A percentile compares a stretch with the other conserved stretches of the same genome.
phyloP scores from a whole-genome alignment of 2,888 invertebrate genomes.

The Uloborus plumipes region DNA sequence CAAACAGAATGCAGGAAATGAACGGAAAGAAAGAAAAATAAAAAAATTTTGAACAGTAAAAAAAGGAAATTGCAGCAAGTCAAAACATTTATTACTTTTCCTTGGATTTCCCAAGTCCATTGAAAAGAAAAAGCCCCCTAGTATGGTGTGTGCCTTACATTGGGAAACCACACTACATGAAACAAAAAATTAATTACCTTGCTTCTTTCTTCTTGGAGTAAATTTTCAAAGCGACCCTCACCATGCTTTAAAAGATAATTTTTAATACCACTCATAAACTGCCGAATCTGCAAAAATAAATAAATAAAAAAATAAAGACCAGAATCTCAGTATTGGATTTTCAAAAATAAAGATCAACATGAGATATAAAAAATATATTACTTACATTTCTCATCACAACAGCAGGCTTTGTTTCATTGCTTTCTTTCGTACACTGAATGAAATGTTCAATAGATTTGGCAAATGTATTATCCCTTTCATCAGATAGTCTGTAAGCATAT shows the following conservation, averaged over 20 bases:
- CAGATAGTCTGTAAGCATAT: conserved; percentile 75
- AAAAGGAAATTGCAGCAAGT: too few species aligned
- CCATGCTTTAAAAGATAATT: conserved; percentile 97
- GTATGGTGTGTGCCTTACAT: too few species aligned
- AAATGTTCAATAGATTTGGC: conserved; percentile 94
- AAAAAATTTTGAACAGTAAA: too few species aligned
- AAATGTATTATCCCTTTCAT: conserved; percentile 89
- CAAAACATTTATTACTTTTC: too few species aligned
- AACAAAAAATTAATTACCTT: conserved; percentile 75
- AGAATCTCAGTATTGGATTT: not conserved
- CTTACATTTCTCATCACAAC: conserved; percentile 76
- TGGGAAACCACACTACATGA: too few species aligned
- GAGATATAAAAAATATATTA: conserved; percentile 13
- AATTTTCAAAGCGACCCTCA: conserved; percentile 90
- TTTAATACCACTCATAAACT: conserved; percentile 99
- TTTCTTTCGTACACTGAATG: conserved; percentile 91
- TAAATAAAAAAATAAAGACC: too few species aligned
- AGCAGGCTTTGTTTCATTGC: conserved; percentile 88
- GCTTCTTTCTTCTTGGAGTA: conserved; percentile 87
- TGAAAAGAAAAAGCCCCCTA: too few species aligned
- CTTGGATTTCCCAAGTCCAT: too few species aligned
- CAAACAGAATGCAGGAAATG: too few species aligned
- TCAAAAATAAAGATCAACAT: not conserved
- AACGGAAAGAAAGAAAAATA: too few species aligned
- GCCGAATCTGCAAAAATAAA: conserved; percentile 76